These are phyloP conservation scores for Oophaga sylvatica DNA, from an alignment of 2,797 vertebrate genomes.

Conservation along the genomic window DNA sequence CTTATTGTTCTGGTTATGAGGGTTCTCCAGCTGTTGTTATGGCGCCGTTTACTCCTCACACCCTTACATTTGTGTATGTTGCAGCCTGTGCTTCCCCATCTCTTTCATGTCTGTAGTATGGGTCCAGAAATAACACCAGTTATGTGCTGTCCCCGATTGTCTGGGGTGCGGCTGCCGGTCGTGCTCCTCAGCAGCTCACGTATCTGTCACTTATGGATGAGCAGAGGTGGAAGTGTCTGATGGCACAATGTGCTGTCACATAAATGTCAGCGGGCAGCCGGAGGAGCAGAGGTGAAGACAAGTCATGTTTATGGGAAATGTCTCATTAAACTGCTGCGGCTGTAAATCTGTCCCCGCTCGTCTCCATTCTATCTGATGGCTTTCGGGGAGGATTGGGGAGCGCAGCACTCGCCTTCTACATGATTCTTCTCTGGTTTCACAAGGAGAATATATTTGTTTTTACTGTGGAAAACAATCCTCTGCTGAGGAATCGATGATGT, in stretches of 20 bases:
- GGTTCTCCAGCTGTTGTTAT: too few relatives aligned
- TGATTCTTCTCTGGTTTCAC: neutral
- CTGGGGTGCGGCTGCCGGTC: neutral
- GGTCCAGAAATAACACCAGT: neutral
- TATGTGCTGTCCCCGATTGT: neutral
- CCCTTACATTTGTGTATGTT: too few relatives aligned
- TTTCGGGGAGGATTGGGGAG: neutral
- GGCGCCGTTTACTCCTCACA: too few relatives aligned
- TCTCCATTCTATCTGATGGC: neutral
- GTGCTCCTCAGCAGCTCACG: neutral
- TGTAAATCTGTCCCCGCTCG: conserved; percentile 39
- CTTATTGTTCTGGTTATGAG: too few relatives aligned
- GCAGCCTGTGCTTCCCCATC: too few relatives aligned
- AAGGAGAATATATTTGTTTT: neutral
- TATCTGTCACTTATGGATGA: conserved; percentile 2
- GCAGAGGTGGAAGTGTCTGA: conserved; percentile 12
- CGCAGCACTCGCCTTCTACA: neutral
- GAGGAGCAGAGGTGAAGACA: neutral
- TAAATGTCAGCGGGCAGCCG: conserved; percentile 27
- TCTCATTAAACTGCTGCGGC: conserved; percentile 8
- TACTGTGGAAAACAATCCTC: neutral
- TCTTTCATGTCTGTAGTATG: neutral
- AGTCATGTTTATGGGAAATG: conserved; percentile 37
- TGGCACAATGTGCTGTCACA: conserved; percentile 9
- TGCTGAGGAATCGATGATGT: neutral